Evolutionary conservation across 2,113 vertebrate genomes (phyloP).

Genomic region (Crotalus tigris): DNA sequence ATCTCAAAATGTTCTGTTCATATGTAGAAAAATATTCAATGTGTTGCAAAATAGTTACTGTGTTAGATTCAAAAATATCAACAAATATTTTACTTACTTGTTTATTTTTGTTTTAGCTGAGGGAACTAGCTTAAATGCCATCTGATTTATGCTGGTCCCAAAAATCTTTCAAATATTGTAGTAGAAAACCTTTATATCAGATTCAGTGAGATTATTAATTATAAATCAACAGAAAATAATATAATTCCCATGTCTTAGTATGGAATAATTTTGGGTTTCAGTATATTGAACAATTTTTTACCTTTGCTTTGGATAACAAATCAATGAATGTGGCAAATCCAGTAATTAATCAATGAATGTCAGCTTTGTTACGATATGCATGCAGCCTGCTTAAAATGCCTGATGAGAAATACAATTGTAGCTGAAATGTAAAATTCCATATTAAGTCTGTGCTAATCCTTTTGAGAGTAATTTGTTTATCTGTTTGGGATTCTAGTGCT

Average conservation of each 20-base stretch:
- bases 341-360: not conserved
- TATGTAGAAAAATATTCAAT: not conserved
- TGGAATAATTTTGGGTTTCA: not conserved
- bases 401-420: accelerated
- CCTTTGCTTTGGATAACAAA: not conserved
- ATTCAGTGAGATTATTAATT: not conserved
- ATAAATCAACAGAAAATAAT: not conserved
- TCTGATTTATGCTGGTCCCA: not conserved
- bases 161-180: not conserved
- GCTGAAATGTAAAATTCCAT: not conserved
- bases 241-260: not conserved
- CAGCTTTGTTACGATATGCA: not conserved
- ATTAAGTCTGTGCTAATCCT: not conserved
- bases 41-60: not conserved
- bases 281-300: no score
- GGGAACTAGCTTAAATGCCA: not conserved
- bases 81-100: not conserved
- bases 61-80: not conserved
- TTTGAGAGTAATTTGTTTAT: not conserved
- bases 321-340: not conserved
- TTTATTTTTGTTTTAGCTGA: not conserved
- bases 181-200: not conserved
- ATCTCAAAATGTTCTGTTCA: not conserved
- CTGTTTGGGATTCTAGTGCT: not conserved
- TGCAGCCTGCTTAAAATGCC: not conserved